These are phyloP conservation scores for Chrysocyon brachyurus DNA, from an alignment of 2,797 vertebrate genomes.

Conservation along the genomic window DNA sequence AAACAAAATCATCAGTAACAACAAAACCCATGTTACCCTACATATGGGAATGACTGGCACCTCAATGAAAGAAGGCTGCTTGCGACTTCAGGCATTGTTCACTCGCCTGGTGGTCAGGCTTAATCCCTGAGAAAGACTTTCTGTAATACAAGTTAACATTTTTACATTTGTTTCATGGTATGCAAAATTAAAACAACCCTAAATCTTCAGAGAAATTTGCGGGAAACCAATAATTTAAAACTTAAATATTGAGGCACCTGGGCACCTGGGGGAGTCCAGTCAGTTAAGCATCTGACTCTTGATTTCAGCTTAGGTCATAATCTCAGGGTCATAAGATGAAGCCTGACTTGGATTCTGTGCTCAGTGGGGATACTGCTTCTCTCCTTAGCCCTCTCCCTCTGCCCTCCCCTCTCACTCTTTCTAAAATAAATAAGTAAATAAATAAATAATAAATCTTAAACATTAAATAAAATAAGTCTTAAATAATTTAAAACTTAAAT, in stretches of 20 bases:
- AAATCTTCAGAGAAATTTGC: background rate
- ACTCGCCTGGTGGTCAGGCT: background rate
- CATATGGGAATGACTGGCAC: background rate
- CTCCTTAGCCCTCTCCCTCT: background rate
- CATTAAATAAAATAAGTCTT: background rate
- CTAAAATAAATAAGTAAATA: background rate
- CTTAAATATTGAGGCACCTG: background rate
- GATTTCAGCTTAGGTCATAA: background rate
- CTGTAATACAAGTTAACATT: background rate
- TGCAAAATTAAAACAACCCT: background rate
- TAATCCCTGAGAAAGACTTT: background rate
- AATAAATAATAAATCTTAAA: background rate
- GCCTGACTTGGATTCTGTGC: background rate
- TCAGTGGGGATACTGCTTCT: background rate
- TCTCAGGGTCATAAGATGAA: background rate
- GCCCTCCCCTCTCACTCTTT: background rate
- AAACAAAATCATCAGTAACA: background rate
- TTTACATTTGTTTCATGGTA: background rate
- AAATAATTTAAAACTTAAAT: background rate
- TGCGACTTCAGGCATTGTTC: background rate
- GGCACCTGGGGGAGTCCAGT: background rate
- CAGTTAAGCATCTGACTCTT: background rate
- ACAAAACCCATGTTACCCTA: background rate
- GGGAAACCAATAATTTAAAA: background rate
- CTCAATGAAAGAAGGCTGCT: background rate